Evolutionary conservation across 1,140 invertebrate species (phyloP).

Genomic region (Brachionus koreanus): DNA sequence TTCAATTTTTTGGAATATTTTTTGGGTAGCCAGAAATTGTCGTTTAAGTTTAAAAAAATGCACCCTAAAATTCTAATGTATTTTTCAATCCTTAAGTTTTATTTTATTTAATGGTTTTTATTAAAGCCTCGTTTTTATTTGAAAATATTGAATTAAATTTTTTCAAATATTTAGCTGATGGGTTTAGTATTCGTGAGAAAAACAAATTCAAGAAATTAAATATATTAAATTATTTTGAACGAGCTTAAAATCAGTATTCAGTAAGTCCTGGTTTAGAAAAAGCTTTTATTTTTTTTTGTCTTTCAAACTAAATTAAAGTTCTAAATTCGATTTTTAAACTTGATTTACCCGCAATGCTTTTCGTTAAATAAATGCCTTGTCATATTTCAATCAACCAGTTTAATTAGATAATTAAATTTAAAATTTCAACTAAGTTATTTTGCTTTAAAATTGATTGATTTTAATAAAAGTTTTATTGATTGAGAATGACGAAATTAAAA

Average conservation of each 20-base stretch:
- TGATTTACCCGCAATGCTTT: background rate
- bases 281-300: background rate
- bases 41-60: too few relatives aligned
- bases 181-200: background rate
- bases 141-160: background rate
- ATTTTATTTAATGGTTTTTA: too few relatives aligned
- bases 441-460: background rate
- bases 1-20: too few relatives aligned
- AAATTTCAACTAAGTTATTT: background rate
- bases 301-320: background rate
- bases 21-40: too few relatives aligned
- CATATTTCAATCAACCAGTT: background rate
- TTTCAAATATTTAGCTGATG: background rate
- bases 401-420: slow-evolving; percentile 1
- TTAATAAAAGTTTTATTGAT: background rate
- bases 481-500: background rate
- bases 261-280: background rate
- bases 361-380: background rate
- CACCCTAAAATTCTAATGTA: too few relatives aligned
- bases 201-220: background rate
- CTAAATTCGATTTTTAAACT: background rate
- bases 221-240: background rate
- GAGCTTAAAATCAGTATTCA: background rate
- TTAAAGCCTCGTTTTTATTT: background rate
- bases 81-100: too few relatives aligned